Base-by-base conservation (phyloP, 2,888 invertebrate genomes). In the Agrotis segetum region DNA sequence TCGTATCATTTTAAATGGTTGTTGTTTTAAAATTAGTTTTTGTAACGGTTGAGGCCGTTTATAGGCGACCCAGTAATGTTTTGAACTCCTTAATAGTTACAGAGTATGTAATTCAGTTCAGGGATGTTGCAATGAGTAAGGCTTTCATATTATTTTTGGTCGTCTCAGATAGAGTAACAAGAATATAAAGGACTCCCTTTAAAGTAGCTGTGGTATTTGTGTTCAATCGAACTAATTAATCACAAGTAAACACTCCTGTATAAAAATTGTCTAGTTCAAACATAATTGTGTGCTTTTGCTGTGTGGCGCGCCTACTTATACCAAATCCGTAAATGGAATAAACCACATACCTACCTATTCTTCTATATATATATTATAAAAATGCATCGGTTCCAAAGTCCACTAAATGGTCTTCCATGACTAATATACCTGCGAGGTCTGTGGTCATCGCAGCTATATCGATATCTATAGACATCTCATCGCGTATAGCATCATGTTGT, bases 21-120 rank as follows among this genome's bases (percentile, higher is more conserved):
- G 74, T 82, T 79, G 74, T 85, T 82, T 77, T 85, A 67, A 80
- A 79, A 84, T 76, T 68, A 59, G 65, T 34, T 82, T 85, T 82
- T 70, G 80, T 66, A 84, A 84, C 65, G n/a, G 34, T 66, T 70
- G 53, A 68, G 61, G 67, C 56, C 55, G 40, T 64, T 67, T 67
- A 60, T 67, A 50, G 64, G 62, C 53, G 50, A 59, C 55, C 77
- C 62, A 70, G 72, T 82, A 64, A 73, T 76, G 72, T 53, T 69
- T 79, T 79, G 64, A 60, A 71, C 74, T 79, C 46, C 60, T 55
- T 60, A 24, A 24, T 46, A 19, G n/a, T 78, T 61, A 44, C 71
- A 55, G 52, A 78, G 50, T 73, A 46, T 53, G 62, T 73, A 59
- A 62, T 63, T 52, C 59, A 73, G 40, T 49, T 61, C 24, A 61